Evolutionary conservation across 2,113 vertebrate genomes (phyloP).

Genomic region (Hucho hucho): DNA sequence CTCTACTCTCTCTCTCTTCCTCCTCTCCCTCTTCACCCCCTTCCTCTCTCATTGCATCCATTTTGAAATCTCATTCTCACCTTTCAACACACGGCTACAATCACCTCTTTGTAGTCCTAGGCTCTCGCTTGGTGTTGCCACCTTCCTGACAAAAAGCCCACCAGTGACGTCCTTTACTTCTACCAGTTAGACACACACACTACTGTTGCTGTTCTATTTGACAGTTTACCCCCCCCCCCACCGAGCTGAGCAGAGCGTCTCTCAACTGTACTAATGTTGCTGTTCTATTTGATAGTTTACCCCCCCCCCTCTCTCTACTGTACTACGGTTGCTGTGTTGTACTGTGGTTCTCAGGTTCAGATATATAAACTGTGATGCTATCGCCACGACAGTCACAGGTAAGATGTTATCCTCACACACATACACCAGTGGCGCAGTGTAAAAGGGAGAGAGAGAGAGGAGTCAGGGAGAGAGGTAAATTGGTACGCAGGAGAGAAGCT

Average conservation of each 20-base stretch:
- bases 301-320: not conserved
- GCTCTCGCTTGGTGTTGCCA: conserved; percentile 1
- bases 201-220: no score
- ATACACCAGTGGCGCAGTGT: not conserved
- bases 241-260: not conserved
- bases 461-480: not conserved
- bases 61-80: conserved; percentile 33
- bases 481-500: no score
- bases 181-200: no score
- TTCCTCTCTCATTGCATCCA: conserved; percentile 17
- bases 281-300: no score
- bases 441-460: not conserved
- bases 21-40: not conserved
- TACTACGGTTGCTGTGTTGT: not conserved
- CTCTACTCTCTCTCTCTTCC: not conserved
- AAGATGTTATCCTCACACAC: not conserved
- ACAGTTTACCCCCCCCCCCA: no score
- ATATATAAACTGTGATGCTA: conserved; percentile 9
- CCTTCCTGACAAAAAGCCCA: not conserved
- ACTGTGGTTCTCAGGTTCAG: not conserved
- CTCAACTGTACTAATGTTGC: not conserved
- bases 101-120: conserved; percentile 27
- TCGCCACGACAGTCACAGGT: not conserved
- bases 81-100: conserved; percentile 18
- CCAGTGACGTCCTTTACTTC: no score